phyloP scores from a whole-genome alignment of 2,113 vertebrate species.

The Lepisosteus osseus region DNA sequence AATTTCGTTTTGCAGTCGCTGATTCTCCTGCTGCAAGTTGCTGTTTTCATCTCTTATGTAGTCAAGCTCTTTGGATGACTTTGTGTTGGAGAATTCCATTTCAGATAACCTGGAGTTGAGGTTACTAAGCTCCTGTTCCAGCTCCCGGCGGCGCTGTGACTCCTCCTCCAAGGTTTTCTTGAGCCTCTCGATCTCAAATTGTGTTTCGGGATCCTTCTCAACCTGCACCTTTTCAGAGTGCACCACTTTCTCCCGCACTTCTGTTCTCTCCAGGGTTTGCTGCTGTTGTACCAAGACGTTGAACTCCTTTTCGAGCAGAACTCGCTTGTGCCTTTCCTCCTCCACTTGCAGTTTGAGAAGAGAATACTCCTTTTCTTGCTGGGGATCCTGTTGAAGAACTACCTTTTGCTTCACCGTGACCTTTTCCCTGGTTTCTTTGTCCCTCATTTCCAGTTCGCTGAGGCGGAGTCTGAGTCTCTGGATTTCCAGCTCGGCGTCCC shows the following conservation, averaged over 20 bases:
- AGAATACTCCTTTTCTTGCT: slow-evolving; percentile 89
- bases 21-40: slow-evolving; percentile 86
- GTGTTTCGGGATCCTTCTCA: slow-evolving; percentile 82
- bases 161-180: slow-evolving; percentile 82
- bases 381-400: slow-evolving; percentile 91
- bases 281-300: slow-evolving; percentile 77
- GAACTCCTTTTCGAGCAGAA: slow-evolving; percentile 81
- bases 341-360: slow-evolving; percentile 84
- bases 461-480: slow-evolving; percentile 79
- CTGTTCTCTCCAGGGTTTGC: slow-evolving; percentile 75
- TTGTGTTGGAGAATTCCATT: slow-evolving; percentile 90
- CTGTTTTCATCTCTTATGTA: slow-evolving; percentile 88
- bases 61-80: slow-evolving; percentile 86
- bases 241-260: slow-evolving; percentile 90
- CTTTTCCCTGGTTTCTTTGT: slow-evolving; percentile 82
- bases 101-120: slow-evolving; percentile 77
- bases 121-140: slow-evolving; percentile 73
- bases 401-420: slow-evolving; percentile 94
- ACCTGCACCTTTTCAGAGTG: slow-evolving; percentile 91
- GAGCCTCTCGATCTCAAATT: slow-evolving; percentile 84
- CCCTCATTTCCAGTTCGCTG: slow-evolving; percentile 74
- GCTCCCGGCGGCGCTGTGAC: slow-evolving; percentile 69
- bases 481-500: slow-evolving; percentile 89
- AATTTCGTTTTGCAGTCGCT: slow-evolving; percentile 83
- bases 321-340: slow-evolving; percentile 81